Evolutionary conservation across 2,113 vertebrate genomes (phyloP).

Genomic region (Chroicocephalus ridibundus): DNA sequence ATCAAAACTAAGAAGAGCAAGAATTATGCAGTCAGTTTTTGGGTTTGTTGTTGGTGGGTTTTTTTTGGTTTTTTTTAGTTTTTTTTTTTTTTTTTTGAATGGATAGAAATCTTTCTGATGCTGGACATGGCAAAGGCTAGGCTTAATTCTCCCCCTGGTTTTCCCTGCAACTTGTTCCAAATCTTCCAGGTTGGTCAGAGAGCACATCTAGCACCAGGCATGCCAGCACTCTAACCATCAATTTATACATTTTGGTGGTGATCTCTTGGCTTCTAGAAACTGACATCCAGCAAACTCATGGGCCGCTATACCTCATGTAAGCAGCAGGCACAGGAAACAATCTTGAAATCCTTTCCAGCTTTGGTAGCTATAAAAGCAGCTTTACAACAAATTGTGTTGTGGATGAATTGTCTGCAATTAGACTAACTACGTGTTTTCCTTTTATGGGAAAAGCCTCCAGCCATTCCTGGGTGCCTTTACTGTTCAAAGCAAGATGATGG

Average conservation of each 20-base stretch:
- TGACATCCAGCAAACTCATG: neutral
- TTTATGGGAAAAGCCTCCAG: neutral
- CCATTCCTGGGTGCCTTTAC: neutral
- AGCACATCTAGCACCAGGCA: neutral
- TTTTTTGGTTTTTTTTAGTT: too few species aligned
- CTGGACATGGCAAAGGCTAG: neutral
- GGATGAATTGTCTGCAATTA: constrained; percentile 40
- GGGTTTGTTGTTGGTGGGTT: too few species aligned
- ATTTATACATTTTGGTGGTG: neutral
- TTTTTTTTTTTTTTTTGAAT: neutral
- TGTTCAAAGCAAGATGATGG: neutral
- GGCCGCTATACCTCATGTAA: neutral
- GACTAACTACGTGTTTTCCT: neutral
- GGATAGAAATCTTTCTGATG: neutral
- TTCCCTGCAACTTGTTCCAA: neutral
- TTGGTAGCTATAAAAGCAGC: neutral
- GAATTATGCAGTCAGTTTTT: neutral
- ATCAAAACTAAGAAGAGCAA: neutral
- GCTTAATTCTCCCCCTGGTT: neutral
- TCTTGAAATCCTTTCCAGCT: neutral
- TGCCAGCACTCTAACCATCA: neutral
- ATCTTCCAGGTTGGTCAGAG: neutral
- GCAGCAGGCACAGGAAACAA: neutral
- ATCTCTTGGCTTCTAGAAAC: neutral
- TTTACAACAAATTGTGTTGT: neutral